phyloP scores from a whole-genome alignment of 1,140 invertebrate species.

The Brachionus sp. region DNA sequence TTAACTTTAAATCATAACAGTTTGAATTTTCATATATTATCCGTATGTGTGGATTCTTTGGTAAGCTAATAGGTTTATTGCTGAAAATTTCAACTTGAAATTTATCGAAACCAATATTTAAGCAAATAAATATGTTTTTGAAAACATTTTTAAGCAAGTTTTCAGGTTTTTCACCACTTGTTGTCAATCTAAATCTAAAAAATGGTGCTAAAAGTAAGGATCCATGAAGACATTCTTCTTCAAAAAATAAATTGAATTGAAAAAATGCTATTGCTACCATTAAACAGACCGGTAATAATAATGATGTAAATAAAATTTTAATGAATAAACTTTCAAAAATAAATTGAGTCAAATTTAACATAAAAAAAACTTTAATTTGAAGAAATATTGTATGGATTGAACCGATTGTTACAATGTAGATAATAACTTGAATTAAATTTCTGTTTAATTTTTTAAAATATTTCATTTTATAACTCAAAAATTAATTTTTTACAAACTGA shows the following conservation, averaged over 20 bases:
- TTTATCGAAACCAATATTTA: slow-evolving; percentile 84
- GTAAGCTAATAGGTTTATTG: slow-evolving; percentile 72
- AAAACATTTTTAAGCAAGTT: slow-evolving; percentile 80
- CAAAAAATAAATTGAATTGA: slow-evolving; percentile 88
- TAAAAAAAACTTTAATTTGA: too few relatives aligned
- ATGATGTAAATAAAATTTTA: slow-evolving; percentile 26
- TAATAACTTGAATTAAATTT: too few relatives aligned
- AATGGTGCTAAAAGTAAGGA: slow-evolving; percentile 86
- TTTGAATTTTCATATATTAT: slow-evolving; percentile 78
- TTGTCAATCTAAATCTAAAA: slow-evolving; percentile 89
- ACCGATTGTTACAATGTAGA: too few relatives aligned
- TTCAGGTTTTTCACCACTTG: slow-evolving; percentile 86
- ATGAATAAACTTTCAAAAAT: too few relatives aligned
- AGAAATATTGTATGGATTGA: too few relatives aligned
- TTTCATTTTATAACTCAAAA: too few relatives aligned
- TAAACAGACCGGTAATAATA: slow-evolving; percentile 48
- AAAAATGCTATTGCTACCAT: slow-evolving; percentile 79
- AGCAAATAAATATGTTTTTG: slow-evolving; percentile 81
- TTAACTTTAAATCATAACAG: slow-evolving; percentile 82
- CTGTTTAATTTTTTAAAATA: too few relatives aligned
- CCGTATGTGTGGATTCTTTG: slow-evolving; percentile 66
- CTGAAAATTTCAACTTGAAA: slow-evolving; percentile 95
- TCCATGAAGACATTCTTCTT: slow-evolving; percentile 81
- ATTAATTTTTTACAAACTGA: too few relatives aligned
- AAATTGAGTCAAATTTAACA: too few relatives aligned